Base-by-base conservation (phyloP, 2,797 vertebrate genomes). In the Protosalanx chinensis region DNA sequence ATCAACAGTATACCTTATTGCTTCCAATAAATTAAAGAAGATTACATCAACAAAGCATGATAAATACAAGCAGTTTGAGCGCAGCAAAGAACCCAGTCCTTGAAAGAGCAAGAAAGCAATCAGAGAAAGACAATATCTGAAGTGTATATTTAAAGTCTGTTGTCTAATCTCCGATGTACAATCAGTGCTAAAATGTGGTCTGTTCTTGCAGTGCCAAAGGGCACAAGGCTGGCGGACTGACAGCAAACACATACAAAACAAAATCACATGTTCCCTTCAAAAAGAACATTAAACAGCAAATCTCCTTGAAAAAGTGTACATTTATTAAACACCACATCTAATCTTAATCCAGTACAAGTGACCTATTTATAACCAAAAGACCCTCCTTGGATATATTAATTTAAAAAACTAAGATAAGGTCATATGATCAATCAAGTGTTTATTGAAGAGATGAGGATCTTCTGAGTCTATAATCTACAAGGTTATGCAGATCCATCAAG, bases 251-350 rank as follows among this genome's bases (percentile, higher is more conserved):
- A 92, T 88, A 88, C 83, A 90, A 90, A 89, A 90, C 91, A 87
- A 93, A 95, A 95, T 95, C 87, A 93, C 93, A 95, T 95, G 93
- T 94, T 86, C 90, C 41, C 89, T 89, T 78, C 84, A 84, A 29
- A 35, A 33, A 7, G 84, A 89, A 87, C 89, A 91, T 89, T 87
- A 90, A 90, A 90, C 90, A 16, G 65, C 75, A 89, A 92, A 93
- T 89, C 91, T 91, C 91, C 67, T 49, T 84, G 84, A 91, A 91
- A 88, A 91, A 93, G 88, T 90, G 90, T 91, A 87, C 90, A 85
- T 91, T 90, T 91, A 92, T 88, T 88, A 93, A 95, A 92, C 76
- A 83, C 84, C 79, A 68, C 68, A 70, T 91, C 85, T 94, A 95
- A 95, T 95, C 94, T 93, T 93, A 68, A 85, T 90, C 88, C 84